Evolutionary conservation across 2,113 vertebrate species (phyloP), one percentile per base, ranked within the genome.

Genomic region (Gobius niger): DNA sequence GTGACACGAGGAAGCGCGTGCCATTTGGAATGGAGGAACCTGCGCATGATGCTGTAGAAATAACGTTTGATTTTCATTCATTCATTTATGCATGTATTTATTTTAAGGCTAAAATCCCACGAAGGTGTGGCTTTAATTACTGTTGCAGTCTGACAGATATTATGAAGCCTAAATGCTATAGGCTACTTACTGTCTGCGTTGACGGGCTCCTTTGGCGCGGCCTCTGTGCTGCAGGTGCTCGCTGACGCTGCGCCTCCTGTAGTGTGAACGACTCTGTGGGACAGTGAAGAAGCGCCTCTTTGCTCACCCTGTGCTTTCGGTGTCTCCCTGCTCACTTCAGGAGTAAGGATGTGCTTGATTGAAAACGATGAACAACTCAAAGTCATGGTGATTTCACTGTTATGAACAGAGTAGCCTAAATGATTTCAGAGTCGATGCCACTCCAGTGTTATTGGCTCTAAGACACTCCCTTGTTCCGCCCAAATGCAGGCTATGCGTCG

Each of bases 281-380:
- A 60, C 13, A 24, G 71, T 34, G 18, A 63, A 0, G 47, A 51
- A 42, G 54, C 57, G n/a, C 34, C 42, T 67, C 3, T 44, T 15
- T 7, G 14, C n/a, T 40, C 56, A 34, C 6, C 54, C 10, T 60
- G 70, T 53, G 68, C 49, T 12, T 63, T 67, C 62, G 66, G 6
- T 7, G 16, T 15, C 56, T 44, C 71, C 11, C 19, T 75, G 11
- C 47, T 15, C 12, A 61, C 64, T 34, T 85, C 75, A 74, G 75
- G 63, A n/a, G 82, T 91, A 19, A 94, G 87, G 52, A 94, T 94
- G 68, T 92, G 87, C 71, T 91, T 83, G 68, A 94, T 93, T 0
- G 88, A 91, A 77, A 94, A 94, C 6, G 90, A 85, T 46, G 89
- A 92, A 68, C 84, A 86, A 65, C 77, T 87, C 61, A 85, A 82